Conservation (phyloP, 1,140 invertebrate species). For the Drosophila pseudoananassae region DNA sequence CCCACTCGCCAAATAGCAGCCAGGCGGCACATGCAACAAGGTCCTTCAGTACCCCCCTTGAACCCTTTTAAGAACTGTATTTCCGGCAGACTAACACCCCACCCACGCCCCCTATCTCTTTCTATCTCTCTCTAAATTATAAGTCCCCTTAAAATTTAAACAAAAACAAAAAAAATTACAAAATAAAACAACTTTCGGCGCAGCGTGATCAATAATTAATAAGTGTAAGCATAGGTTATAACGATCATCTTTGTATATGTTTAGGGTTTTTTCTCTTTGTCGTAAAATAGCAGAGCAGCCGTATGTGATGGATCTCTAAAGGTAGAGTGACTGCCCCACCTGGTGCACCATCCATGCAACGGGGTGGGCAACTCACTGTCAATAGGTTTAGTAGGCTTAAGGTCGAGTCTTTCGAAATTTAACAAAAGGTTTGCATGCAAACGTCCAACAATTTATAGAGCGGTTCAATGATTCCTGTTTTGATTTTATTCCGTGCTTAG, state of each 20-base stretch:
- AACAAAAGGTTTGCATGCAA: conserved; percentile 68
- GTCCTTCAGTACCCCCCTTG: background rate
- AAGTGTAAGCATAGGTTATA: conserved; percentile 60
- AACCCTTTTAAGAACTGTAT: conserved; percentile 2
- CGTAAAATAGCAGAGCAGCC: conserved; percentile 68
- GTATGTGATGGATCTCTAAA: conserved; percentile 78
- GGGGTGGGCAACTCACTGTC: conserved; percentile 42
- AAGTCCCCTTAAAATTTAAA: conserved; percentile 43
- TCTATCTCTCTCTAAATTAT: conserved; percentile 34
- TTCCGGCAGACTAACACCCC: conserved; percentile 29
- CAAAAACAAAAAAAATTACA: conserved; percentile 6
- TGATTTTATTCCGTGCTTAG: conserved; percentile 67
- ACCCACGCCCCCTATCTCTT: conserved; percentile 30
- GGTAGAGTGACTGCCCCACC: conserved; percentile 50
- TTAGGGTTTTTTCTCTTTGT: conserved; percentile 52
- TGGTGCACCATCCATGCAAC: conserved; percentile 13
- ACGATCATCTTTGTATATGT: conserved; percentile 46
- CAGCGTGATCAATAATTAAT: conserved; percentile 79
- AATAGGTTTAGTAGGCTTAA: conserved; percentile 64
- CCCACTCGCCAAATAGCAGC: conserved; percentile 24
- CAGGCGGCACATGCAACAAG: conserved; percentile 38
- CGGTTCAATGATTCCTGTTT: conserved; percentile 82
- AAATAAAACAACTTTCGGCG: conserved; percentile 62
- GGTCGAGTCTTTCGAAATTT: conserved; percentile 62
- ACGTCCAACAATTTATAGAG: conserved; percentile 81